Evolutionary conservation across 2,888 invertebrate genomes (phyloP).

Genomic region (Cyrtodaria siliqua): DNA sequence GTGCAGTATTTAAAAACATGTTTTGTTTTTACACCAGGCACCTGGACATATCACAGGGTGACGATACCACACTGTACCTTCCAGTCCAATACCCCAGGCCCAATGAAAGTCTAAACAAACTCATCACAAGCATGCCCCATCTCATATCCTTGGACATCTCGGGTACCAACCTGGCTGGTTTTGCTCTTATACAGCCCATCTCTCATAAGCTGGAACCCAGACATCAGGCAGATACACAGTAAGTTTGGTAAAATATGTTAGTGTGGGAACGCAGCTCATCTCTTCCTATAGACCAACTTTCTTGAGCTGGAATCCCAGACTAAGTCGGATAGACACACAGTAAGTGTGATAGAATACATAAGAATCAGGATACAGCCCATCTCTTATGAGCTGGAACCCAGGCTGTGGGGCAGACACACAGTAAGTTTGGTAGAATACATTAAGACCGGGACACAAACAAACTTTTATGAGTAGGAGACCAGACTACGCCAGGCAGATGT

Average conservation of each 20-base stretch:
- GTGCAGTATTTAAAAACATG: no score
- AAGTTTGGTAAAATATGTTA: no score
- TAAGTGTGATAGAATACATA: no score
- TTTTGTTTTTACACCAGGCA: conserved; percentile 87
- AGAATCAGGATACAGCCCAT: no score
- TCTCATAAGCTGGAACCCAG: conserved; percentile 61
- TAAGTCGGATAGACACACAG: conserved; percentile 29
- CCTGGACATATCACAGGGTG: conserved; percentile 92
- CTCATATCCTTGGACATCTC: conserved; percentile 96
- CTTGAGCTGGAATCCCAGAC: conserved; percentile 58
- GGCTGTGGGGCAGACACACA: conserved; percentile 26
- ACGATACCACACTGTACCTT: conserved; percentile 84
- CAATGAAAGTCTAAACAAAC: conserved; percentile 89
- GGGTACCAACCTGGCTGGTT: conserved; percentile 97
- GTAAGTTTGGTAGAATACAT: no score
- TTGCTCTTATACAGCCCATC: conserved; percentile 51
- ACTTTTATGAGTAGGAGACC: conserved; percentile 59
- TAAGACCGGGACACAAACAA: no score
- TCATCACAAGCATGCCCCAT: conserved; percentile 91
- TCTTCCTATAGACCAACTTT: conserved; percentile 52
- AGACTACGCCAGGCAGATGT: conserved; percentile 17
- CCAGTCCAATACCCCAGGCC: conserved; percentile 92
- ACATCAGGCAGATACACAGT: conserved; percentile 32
- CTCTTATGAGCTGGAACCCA: conserved; percentile 58
- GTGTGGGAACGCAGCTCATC: no score